Evolutionary conservation across 2,797 vertebrate species (phyloP).

Genomic region (Hapalemur alaotrensis): DNA sequence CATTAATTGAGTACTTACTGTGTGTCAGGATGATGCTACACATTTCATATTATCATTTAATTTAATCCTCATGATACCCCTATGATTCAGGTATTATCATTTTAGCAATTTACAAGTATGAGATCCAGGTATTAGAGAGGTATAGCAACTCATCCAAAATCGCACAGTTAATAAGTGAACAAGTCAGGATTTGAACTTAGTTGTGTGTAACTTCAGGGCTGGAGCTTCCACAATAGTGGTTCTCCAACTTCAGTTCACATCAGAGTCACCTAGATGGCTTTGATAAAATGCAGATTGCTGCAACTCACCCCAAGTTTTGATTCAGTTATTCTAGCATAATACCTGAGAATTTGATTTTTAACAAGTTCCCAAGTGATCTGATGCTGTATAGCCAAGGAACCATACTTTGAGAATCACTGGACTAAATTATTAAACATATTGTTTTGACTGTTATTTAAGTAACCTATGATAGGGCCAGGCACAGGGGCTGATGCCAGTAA

Average conservation of each 20-base stretch:
- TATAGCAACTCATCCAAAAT: not conserved
- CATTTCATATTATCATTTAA: not conserved
- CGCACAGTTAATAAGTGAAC: not conserved
- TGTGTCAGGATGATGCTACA: not conserved
- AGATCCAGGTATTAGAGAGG: not conserved
- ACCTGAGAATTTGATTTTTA: not conserved
- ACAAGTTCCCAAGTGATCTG: not conserved
- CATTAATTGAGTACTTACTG: not conserved
- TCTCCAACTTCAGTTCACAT: not conserved
- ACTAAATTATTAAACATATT: not conserved
- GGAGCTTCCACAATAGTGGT: not conserved
- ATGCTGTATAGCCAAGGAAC: not conserved
- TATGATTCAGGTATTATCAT: not conserved
- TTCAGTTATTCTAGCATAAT: not conserved
- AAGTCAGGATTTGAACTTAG: not conserved
- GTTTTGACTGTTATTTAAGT: not conserved
- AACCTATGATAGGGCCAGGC: not conserved
- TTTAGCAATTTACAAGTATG: not conserved
- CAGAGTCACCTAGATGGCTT: not conserved
- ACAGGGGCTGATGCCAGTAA: not conserved
- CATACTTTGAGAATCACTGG: not conserved
- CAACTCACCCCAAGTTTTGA: not conserved
- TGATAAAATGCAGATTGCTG: not conserved
- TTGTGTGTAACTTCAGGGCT: not conserved
- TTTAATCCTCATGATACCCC: not conserved